These are phyloP conservation scores for Arvicanthis niloticus DNA, from an alignment of 2,113 vertebrate genomes.

Conservation along the genomic window DNA sequence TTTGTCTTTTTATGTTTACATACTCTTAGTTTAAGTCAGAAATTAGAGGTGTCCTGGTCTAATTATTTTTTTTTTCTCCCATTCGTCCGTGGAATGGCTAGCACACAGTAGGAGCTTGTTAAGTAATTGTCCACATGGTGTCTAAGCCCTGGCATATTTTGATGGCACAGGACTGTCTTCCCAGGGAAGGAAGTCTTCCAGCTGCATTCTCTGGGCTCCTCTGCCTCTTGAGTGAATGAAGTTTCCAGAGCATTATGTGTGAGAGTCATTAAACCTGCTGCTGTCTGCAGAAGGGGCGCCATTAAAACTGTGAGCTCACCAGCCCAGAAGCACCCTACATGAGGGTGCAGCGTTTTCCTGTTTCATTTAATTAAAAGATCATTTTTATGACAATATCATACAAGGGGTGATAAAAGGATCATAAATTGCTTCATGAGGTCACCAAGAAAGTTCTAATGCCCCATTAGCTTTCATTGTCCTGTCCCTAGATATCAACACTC, in stretches of 20 bases:
- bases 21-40: not conserved
- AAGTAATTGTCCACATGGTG: not conserved
- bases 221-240: not conserved
- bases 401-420: slow-evolving; percentile 69
- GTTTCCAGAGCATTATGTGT: not conserved
- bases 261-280: not conserved
- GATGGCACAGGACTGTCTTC: not conserved
- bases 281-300: not conserved
- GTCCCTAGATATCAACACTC: slow-evolving; percentile 77
- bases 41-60: not conserved
- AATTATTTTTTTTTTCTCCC: not conserved
- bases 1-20: not conserved
- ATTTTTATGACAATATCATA: slow-evolving; percentile 70
- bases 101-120: not conserved
- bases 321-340: slow-evolving; percentile 36
- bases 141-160: not conserved
- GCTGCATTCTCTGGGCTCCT: not conserved
- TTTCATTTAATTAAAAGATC: slow-evolving; percentile 77
- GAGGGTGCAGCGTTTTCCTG: slow-evolving; percentile 63
- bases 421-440: slow-evolving; percentile 74
- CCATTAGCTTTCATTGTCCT: slow-evolving; percentile 79
- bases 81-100: not conserved
- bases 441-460: slow-evolving; percentile 80
- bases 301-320: slow-evolving; percentile 61
- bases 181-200: not conserved